phyloP scores from a whole-genome alignment of 2,797 vertebrate species.

The Lagorchestes hirsutus region DNA sequence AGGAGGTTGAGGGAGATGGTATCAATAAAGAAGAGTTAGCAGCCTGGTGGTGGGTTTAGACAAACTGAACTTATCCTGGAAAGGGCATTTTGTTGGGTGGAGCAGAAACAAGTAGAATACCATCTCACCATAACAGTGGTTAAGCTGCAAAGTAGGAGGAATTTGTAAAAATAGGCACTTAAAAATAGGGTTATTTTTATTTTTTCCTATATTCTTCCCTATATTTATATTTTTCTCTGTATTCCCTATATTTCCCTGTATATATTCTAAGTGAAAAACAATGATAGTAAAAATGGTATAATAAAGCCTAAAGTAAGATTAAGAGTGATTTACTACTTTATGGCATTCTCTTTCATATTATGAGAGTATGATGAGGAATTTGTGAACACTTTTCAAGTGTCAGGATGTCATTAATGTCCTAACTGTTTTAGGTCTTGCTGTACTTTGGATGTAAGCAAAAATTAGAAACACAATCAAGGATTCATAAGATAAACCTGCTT shows the following conservation, averaged over 20 bases:
- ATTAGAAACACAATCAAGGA: neutral
- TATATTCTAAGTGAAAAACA: neutral
- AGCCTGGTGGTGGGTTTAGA: neutral
- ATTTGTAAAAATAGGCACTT: neutral
- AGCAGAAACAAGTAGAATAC: neutral
- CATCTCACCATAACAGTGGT: neutral
- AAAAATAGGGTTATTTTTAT: constrained; percentile 10
- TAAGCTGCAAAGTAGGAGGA: neutral
- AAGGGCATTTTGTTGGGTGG: neutral
- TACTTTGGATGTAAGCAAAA: neutral
- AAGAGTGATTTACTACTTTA: neutral
- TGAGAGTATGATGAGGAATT: neutral
- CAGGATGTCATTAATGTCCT: constrained; percentile 11
- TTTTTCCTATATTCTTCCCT: neutral
- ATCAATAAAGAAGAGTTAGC: neutral
- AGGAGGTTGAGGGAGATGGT: neutral
- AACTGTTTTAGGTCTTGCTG: neutral
- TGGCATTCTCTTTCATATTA: neutral
- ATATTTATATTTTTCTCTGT: too few species aligned
- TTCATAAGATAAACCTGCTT: neutral
- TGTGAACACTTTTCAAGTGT: constrained; percentile 6
- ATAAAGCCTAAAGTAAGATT: neutral
- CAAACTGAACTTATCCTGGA: neutral
- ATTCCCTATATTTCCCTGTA: too few species aligned
- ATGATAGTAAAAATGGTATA: neutral